Evolutionary conservation across 2,888 invertebrate species (phyloP), one percentile per base, ranked within the genome.

Genomic region (Eucera pruinosa): DNA sequence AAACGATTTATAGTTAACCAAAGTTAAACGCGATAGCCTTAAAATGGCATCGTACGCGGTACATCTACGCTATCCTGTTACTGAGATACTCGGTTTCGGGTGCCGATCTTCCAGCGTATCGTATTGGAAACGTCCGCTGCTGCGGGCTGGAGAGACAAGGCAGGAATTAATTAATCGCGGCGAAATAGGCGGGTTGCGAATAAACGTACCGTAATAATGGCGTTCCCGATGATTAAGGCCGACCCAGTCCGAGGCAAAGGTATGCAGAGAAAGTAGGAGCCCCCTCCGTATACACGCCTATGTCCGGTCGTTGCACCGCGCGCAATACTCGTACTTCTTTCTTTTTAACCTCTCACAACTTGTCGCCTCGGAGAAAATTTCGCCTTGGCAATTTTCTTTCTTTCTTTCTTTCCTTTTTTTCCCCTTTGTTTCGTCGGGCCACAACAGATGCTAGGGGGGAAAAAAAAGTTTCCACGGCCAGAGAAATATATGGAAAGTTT

Each of bases 191-290:
- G 80, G n/a, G 66, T 78, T 55, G 74, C 43, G 74, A 69, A 74
- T 82, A 75, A 80, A 78, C 78, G 68, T 81, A 78, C 80, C 79
- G 83, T 79, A 80, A 84, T 85, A 82, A 86, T 81, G 78, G 70
- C 71, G 82, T 77, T 76, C 69, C 60, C 78, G 81, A 86, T 73
- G 86, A 87, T 88, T 84, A 84, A 82, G 73, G 82, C 82, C 86
- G 86, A 89, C 86, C 84, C 86, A 86, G 87, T 85, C 82, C 82
- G 83, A 67, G 81, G 72, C 72, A 41, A 74, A 70, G 87, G 87
- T 84, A 88, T 87, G 86, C 84, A 83, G 89, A 89, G 88, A 89
- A 88, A 89, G 88, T 89, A 83, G 88, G 83, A 83, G 71, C 60
- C 72, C 81, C 77, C 73, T 61, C 65, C 65, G 67, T 30, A 58